Percentiles rank a stretch among this genome's conserved stretches.
Evolutionary conservation across 2,113 vertebrate species (phyloP).

Genomic region (Taurulus bubalis): DNA sequence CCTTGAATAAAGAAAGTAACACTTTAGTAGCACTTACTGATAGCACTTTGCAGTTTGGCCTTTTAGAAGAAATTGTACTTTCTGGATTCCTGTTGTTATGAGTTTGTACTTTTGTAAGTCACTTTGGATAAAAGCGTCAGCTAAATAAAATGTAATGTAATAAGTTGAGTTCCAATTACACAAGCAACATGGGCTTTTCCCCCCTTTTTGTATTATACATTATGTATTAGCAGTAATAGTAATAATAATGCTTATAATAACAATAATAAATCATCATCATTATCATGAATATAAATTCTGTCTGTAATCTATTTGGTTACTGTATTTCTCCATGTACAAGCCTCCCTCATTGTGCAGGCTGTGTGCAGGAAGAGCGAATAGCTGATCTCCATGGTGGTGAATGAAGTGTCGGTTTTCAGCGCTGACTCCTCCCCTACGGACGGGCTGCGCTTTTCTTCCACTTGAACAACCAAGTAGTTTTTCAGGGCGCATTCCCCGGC

Average conservation of each 20-base stretch:
- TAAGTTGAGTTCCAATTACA: background rate
- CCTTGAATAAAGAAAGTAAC: no score
- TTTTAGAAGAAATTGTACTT: no score
- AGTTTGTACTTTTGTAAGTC: no score
- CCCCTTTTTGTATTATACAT: background rate
- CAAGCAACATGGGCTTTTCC: no score
- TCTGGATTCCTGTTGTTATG: no score
- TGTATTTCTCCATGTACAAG: background rate
- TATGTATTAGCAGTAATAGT: background rate
- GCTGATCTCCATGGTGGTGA: slow-evolving; percentile 71
- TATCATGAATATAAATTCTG: background rate
- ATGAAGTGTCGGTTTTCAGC: slow-evolving; percentile 85
- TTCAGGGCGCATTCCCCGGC: slow-evolving; percentile 82
- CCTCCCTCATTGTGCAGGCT: background rate
- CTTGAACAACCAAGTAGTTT: slow-evolving; percentile 79
- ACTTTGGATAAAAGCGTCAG: no score
- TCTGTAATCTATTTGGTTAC: background rate
- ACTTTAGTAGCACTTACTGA: no score
- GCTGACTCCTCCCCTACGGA: slow-evolving; percentile 83
- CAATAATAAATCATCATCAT: background rate
- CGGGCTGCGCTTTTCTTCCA: slow-evolving; percentile 80
- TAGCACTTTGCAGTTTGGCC: no score
- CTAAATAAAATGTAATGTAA: no score
- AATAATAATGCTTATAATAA: background rate
- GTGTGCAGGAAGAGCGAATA: slow-evolving; percentile 54